Evolutionary conservation across 2,888 invertebrate species (phyloP).

Genomic region (Athripsodes cinereus): DNA sequence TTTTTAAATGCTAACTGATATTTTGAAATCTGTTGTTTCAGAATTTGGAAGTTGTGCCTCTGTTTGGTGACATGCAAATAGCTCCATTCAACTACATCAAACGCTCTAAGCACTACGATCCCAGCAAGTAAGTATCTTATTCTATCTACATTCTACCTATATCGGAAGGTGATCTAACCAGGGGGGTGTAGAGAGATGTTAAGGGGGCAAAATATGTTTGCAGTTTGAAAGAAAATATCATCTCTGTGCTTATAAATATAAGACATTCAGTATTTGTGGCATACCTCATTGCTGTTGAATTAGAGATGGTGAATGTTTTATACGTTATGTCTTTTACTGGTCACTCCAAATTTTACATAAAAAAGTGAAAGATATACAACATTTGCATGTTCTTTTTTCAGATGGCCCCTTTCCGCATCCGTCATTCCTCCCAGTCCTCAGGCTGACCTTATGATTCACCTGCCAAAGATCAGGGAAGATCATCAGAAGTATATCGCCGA

Average conservation of each 20-base stretch:
- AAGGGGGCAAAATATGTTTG: too few species aligned
- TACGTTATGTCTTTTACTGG: too few species aligned
- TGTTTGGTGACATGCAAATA: slow-evolving; percentile 99
- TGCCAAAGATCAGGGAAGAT: slow-evolving; percentile 91
- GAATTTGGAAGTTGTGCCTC: slow-evolving; percentile 89
- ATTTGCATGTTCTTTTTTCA: too few species aligned
- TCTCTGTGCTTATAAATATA: too few species aligned
- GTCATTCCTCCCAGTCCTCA: slow-evolving; percentile 78
- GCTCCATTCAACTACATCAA: slow-evolving; percentile 98
- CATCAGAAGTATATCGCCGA: slow-evolving; percentile 97
- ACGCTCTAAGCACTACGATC: slow-evolving; percentile 87
- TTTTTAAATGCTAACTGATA: too few species aligned
- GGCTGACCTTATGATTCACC: slow-evolving; percentile 90
- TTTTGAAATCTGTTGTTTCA: slow-evolving; percentile 32
- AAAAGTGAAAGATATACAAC: too few species aligned
- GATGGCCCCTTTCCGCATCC: slow-evolving; percentile 86
- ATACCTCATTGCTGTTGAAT: not conserved
- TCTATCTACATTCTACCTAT: too few species aligned
- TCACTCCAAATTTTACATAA: too few species aligned
- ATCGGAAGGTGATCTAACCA: too few species aligned
- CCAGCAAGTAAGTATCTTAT: slow-evolving; percentile 57
- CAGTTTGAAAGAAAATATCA: too few species aligned
- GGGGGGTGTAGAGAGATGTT: too few species aligned
- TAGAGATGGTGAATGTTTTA: not conserved
- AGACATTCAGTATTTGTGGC: not conserved